Evolutionary conservation across 1,140 invertebrate genomes (phyloP), one percentile per base, ranked within the genome.

Genomic region (Leptinotarsa undecemlineata): DNA sequence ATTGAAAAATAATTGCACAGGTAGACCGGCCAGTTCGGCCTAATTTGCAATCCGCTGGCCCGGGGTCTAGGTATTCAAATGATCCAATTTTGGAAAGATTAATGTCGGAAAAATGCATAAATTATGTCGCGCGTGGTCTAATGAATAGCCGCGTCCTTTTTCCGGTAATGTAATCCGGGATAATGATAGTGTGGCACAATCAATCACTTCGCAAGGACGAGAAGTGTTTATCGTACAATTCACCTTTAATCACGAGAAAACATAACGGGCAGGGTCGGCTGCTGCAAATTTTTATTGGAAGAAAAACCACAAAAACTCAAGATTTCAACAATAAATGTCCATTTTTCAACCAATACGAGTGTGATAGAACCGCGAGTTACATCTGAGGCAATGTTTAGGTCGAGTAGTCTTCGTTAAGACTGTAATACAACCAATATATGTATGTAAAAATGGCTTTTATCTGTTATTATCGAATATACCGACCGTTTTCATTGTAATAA

Each of bases 1-100:
- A 57, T 57, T 57, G 51, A 57, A 57, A 57, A 57, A 57, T 57
- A 57, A 57, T 57, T 57, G 51, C 51, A 57, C 51, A 57, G 51
- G 51, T 57, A 57, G 51, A 14, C 51, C 15, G 15, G 15, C n/a
- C 51, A 19, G 51, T 57, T 57, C 51, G 17, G 17, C 51, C 51
- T n/a, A 57, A 57, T 57, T 57, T 57, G 51, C 51, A 57, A 19
- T 17, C 51, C 8, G 33, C 33, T 42, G 33, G 33, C 33, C 33
- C 33, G 8, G 51, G 4, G 17, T 19, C n/a, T 3, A 57, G 17
- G 2, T 57, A 57, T 57, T 57, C 51, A 57, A 57, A 57, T 57
- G 51, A 57, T 57, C 51, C 51, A 57, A 57, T 57, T 57, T 57
- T 57, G 51, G 51, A 57, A 19, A 57, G 51, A 57, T 57, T 57